Conservation (phyloP, 2,113 vertebrate genomes). For the Condylura cristata region DNA sequence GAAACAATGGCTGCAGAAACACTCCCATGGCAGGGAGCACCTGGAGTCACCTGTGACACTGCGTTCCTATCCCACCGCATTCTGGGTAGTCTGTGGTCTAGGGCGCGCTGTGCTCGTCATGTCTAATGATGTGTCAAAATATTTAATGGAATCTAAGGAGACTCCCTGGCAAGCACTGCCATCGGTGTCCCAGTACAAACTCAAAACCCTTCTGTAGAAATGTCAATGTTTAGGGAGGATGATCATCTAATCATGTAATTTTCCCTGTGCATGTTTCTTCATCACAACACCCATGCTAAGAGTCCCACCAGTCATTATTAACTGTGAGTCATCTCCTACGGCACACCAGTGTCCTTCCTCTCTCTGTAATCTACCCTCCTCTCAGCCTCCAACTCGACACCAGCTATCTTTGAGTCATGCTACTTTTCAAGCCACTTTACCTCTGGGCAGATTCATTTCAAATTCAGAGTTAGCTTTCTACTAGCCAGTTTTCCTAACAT, state of each 20-base stretch:
- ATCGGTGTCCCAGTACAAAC: neutral
- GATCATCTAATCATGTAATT: neutral
- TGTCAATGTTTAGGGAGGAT: neutral
- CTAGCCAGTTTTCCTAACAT: neutral
- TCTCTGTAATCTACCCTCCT: neutral
- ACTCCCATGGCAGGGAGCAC: rapidly evolving
- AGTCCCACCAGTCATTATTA: neutral
- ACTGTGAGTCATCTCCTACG: neutral
- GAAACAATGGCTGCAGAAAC: neutral
- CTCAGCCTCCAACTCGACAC: neutral
- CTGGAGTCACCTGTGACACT: neutral
- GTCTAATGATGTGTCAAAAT: neutral
- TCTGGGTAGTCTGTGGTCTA: neutral
- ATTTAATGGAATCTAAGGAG: neutral
- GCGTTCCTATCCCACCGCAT: neutral
- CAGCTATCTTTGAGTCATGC: neutral
- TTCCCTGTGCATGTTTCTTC: neutral
- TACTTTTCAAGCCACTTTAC: neutral
- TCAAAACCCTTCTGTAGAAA: neutral
- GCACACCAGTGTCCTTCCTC: neutral
- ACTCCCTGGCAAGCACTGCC: neutral
- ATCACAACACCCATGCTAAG: neutral
- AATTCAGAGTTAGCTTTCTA: neutral
- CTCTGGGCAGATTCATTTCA: neutral
- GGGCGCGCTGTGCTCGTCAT: neutral